Evolutionary conservation across 2,888 invertebrate genomes (phyloP).

Genomic region (Drosophila nr. medialis): DNA sequence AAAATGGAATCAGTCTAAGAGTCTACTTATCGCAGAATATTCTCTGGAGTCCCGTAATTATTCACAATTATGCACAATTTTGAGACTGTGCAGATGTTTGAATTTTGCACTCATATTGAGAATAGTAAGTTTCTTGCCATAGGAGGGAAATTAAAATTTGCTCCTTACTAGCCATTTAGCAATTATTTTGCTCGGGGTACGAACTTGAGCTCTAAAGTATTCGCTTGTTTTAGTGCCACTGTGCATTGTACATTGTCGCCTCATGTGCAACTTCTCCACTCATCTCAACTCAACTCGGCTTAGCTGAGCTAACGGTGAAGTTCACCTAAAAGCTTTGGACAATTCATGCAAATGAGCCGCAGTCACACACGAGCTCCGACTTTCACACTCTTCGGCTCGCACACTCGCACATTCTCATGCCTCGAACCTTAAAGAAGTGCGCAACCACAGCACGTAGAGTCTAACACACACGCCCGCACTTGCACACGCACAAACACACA

Average conservation of each 20-base stretch:
- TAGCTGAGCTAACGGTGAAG: constrained; percentile 52
- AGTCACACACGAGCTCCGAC: constrained; percentile 60
- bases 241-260: constrained; percentile 44
- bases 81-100: not conserved
- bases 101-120: not conserved
- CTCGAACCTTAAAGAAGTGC: constrained; percentile 67
- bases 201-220: not conserved
- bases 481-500: constrained; percentile 2
- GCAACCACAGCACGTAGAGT: constrained; percentile 75
- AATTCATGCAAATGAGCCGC: constrained; percentile 79
- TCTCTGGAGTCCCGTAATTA: not conserved
- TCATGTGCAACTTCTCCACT: constrained; percentile 36
- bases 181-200: not conserved
- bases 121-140: not conserved
- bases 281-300: constrained; percentile 19
- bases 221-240: constrained; percentile 10
- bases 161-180: not conserved
- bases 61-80: not conserved
- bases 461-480: constrained; percentile 26
- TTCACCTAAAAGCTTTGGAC: constrained; percentile 77
- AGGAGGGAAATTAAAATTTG: not conserved
- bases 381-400: constrained; percentile 40
- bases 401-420: constrained; percentile 26
- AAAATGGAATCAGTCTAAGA: not conserved
- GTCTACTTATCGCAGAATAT: not conserved